These are phyloP conservation scores for Tamias sibiricus DNA, from an alignment of 2,113 vertebrate genomes.

Conservation along the genomic window DNA sequence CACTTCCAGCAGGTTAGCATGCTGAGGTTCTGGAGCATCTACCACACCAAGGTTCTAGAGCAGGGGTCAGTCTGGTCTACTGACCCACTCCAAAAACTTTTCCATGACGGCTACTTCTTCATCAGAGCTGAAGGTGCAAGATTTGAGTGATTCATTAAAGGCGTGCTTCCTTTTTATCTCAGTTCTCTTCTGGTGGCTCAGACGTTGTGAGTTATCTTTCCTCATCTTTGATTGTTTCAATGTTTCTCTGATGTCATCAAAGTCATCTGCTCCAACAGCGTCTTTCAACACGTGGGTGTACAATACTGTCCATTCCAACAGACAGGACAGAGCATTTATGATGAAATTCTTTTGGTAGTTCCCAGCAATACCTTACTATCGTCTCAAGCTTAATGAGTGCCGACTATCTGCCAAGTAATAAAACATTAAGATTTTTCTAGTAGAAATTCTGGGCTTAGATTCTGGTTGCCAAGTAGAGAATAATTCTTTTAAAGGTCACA, in stretches of 20 bases:
- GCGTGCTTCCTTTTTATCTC: not conserved
- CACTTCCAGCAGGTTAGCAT: not conserved
- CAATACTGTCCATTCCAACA: not conserved
- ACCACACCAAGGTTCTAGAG: too few species aligned
- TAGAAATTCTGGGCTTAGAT: not conserved
- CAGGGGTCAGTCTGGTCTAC: too few species aligned
- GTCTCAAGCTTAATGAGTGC: not conserved
- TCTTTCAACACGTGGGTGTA: not conserved
- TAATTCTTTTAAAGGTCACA: not conserved
- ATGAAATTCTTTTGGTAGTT: not conserved
- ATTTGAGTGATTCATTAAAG: not conserved
- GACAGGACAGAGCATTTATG: not conserved
- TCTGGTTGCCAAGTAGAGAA: slow-evolving; percentile 5
- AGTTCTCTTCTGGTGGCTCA: rapidly evolving
- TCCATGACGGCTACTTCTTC: not conserved
- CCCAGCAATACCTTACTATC: not conserved
- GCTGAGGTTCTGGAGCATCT: not conserved
- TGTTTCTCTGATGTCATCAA: too few species aligned
- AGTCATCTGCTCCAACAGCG: rapidly evolving
- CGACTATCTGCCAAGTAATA: not conserved
- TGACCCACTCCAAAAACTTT: too few species aligned
- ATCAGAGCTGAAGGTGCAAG: not conserved
- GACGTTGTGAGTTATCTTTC: not conserved
- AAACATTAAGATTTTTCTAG: not conserved
- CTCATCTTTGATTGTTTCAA: rapidly evolving